Conservation (phyloP, 2,113 vertebrate species). For the Toxotes chatareus region DNA sequence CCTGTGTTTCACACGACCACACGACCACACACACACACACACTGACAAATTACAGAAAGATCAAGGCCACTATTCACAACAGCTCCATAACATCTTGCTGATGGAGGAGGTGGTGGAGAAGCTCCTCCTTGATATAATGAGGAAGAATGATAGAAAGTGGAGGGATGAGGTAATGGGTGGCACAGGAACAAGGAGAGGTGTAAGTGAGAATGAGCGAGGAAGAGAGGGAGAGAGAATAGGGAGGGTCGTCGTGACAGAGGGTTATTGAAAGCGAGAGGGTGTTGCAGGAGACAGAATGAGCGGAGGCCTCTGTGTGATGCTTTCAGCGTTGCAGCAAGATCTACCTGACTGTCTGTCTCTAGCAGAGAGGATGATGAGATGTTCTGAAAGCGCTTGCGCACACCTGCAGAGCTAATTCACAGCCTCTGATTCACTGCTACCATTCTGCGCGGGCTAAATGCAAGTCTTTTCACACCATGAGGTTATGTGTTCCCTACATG, state of each 20-base stretch:
- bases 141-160: constrained; percentile 42
- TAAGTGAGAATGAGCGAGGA: constrained; percentile 50
- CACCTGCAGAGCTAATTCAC: constrained; percentile 81
- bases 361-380: constrained; percentile 79
- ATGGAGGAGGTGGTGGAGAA: constrained; percentile 38
- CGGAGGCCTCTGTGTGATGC: constrained; percentile 59
- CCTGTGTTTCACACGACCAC: constrained; percentile 27
- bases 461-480: constrained; percentile 58
- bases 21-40: constrained; percentile 27
- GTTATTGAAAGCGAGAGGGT: constrained; percentile 46
- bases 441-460: constrained; percentile 51
- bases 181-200: constrained; percentile 40
- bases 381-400: constrained; percentile 68
- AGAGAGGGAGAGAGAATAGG: constrained; percentile 24
- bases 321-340: constrained; percentile 40
- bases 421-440: constrained; percentile 60
- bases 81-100: constrained; percentile 29
- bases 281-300: constrained; percentile 53
- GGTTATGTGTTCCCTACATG: constrained; percentile 51
- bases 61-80: constrained; percentile 44
- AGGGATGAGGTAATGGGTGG: constrained; percentile 52
- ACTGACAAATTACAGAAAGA: constrained; percentile 51
- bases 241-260: constrained; percentile 36
- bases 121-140: constrained; percentile 50
- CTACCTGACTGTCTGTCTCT: constrained; percentile 69